Evolutionary conservation across 2,888 invertebrate genomes (phyloP), one percentile per base, ranked within the genome.

Genomic region (Trachelus tabidus): DNA sequence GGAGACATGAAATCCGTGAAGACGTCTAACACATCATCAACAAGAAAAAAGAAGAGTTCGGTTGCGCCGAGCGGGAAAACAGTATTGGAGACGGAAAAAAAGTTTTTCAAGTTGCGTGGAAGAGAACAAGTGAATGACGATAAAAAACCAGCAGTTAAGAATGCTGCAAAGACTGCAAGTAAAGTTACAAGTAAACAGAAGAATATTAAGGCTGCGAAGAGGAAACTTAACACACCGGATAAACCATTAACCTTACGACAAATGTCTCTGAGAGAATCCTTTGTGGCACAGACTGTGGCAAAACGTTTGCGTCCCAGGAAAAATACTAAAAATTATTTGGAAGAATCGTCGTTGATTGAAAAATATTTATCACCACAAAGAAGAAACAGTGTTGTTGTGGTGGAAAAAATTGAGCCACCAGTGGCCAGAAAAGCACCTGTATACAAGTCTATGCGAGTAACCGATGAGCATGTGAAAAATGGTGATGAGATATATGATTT

Each of bases 401-500:
- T 71, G 12, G 68, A 73, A 35, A 73, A 34, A 23, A 35, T 78
- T 4, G 79, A 80, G 1, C 11, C 68, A 33, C 35, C 1, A 12
- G 34, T 75, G n/a, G 35, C 12, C 11, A 33, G 77, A 40, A 77
- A 79, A 56, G 31, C 76, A 30, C 83, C 83, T 30, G 77, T 83
- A n/a, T 83, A 83, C 33, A 80, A 80, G 75, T 75, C 73, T n/a
- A 15, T 81, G 0, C 68, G 56, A 34, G 30, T 73, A 33, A 69
- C 79, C 11, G 73, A 82, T 73, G 80, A 82, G 12, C 76, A 76
- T 33, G 23, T 77, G 12, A 73, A 81, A 31, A 68, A 73, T n/a
- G 73, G 73, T 30, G 75, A 73, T 9, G 73, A 69, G 9, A n/a
- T 83, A 31, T 83, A 83, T 77, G 79, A 82, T 71, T 83, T 83